Evolutionary conservation across 2,797 vertebrate species (phyloP).

Genomic region (Chelonia mydas): DNA sequence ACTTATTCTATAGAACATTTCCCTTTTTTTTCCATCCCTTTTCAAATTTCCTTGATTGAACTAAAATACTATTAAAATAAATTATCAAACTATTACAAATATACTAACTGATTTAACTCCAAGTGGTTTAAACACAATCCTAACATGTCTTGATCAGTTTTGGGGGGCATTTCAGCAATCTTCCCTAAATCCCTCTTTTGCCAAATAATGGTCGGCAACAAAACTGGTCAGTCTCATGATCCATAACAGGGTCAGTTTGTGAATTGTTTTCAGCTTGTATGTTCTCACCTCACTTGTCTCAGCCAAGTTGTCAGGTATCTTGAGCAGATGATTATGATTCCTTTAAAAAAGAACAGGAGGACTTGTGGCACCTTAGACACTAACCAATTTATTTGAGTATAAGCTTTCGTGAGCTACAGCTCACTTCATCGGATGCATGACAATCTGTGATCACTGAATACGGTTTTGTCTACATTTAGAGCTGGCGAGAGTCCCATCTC

Average conservation of each 20-base stretch:
- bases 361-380: no score
- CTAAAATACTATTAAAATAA: background rate
- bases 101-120: background rate
- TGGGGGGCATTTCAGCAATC: background rate
- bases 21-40: background rate
- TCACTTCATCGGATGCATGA: background rate
- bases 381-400: no score
- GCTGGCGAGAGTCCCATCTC: background rate
- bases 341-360: background rate
- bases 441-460: no score
- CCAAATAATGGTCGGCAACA: background rate
- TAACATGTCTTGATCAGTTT: background rate
- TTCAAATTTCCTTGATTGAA: background rate
- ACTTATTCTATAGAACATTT: background rate
- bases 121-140: background rate
- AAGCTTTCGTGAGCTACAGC: no score
- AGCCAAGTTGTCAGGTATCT: background rate
- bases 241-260: background rate
- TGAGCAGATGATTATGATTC: background rate
- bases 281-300: background rate
- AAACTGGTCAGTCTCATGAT: background rate
- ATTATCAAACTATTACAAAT: background rate
- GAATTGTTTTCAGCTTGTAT: background rate
- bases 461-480: background rate
- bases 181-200: background rate